Evolutionary conservation across 2,113 vertebrate genomes (phyloP), one percentile per base, ranked within the genome.

Genomic region (Nesoenas mayeri): DNA sequence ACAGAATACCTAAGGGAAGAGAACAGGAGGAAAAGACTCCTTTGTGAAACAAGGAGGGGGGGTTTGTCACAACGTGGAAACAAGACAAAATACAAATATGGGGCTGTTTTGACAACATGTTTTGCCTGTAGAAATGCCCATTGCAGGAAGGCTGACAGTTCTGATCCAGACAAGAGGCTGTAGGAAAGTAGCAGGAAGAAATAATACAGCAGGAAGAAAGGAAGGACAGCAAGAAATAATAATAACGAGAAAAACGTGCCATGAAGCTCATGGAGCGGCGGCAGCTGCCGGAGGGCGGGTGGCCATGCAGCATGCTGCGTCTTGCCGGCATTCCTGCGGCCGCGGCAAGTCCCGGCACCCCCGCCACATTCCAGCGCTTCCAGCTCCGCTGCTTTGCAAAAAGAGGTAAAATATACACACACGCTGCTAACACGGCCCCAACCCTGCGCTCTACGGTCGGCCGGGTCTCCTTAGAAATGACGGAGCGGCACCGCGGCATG

Each of bases 251-350:
- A 96, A 97, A 97, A 97, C 97, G 97, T 96, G 97, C 94, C 97
- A 94, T 66, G 74, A 83, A 97, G 96, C 67, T 32, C 44, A 88
- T 64, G 31, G 90, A 67, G 95, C 93, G 75, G 2, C 84, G 57
- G 94, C 96, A 91, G 96, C 97, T 97, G 97, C 98, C 72, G 54
- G 83, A 97, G 96, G 96, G 91, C 36, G 89, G 89, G 97, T 96
- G 79, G 96, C 95, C 93, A 88, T 70, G 82, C 91, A 82, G 87
- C 98, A 36, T 97, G 98, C 97, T 21, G 38, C 21, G 75, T 97
- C 98, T 98, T 98, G 98, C 8, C 20, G 81, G 85, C 97, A 97
- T 98, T 98, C 98, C 97, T 98, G 97, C 20, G 97, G 97, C 79
- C 16, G 15, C 85, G 97, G 94, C 98, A 98, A 97, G 98, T 96